phyloP scores from a whole-genome alignment of 2,888 invertebrate species.

The Micropterix aruncella region DNA sequence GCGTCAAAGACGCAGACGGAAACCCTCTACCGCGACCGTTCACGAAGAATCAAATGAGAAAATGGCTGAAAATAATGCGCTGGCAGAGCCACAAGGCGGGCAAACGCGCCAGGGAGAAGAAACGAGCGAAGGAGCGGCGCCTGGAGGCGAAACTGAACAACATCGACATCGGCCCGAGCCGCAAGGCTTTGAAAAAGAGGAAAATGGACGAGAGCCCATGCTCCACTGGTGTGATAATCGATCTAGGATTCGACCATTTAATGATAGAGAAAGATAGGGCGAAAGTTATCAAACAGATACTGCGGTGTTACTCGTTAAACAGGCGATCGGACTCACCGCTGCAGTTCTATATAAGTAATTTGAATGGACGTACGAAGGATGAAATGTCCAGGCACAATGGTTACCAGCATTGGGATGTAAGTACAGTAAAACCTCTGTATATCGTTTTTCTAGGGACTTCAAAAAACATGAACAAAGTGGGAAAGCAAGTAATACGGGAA shows the following conservation, averaged over 20 bases:
- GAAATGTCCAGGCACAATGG: conserved; percentile 74
- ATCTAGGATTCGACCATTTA: conserved; percentile 79
- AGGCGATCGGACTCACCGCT: conserved; percentile 66
- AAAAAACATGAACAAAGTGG: too few relatives aligned
- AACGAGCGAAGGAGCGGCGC: conserved; percentile 53
- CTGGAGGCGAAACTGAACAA: conserved; percentile 57
- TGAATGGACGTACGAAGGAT: conserved; percentile 55
- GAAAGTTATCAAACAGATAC: conserved; percentile 81
- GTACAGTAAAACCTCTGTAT: too few relatives aligned
- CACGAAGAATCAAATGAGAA: conserved; percentile 52
- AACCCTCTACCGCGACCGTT: conserved; percentile 31
- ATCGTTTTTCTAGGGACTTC: too few relatives aligned
- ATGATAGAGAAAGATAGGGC: conserved; percentile 85
- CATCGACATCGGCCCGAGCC: conserved; percentile 57
- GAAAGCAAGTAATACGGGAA: too few relatives aligned
- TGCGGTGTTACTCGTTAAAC: conserved; percentile 84
- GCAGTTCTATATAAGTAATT: conserved; percentile 71
- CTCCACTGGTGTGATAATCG: conserved; percentile 64
- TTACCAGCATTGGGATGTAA: conserved; percentile 85
- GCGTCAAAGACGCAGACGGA: conserved; percentile 30
- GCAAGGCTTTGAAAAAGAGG: conserved; percentile 64
- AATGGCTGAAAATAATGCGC: conserved; percentile 52
- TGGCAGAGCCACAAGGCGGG: conserved; percentile 57
- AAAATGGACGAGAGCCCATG: conserved; percentile 54
- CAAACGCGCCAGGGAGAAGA: conserved; percentile 59